Conservation (phyloP, 1,140 invertebrate species). For the Solenopsis fugax region DNA sequence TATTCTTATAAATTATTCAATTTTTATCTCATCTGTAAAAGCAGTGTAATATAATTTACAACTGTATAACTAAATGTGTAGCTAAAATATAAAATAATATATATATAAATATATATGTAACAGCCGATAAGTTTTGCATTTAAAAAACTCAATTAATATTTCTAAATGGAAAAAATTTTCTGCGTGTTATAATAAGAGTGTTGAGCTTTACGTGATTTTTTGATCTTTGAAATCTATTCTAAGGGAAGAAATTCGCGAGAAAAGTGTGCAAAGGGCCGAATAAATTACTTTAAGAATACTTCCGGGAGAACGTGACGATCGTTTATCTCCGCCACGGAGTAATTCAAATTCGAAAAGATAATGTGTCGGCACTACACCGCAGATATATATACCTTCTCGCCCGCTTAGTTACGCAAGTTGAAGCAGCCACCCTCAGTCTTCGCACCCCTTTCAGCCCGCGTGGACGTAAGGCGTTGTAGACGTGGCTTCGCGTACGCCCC, state of each 20-base stretch:
- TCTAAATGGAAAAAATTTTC: not conserved
- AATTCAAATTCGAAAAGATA: slow-evolving; percentile 85
- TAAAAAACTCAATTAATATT: not conserved
- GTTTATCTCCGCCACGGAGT: slow-evolving; percentile 63
- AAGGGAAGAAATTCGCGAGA: not conserved
- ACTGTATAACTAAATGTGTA: not conserved
- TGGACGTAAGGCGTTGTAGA: slow-evolving; percentile 79
- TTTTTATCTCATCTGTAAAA: slow-evolving; percentile 5
- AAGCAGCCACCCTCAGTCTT: slow-evolving; percentile 61
- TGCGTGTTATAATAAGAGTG: not conserved
- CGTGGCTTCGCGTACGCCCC: slow-evolving; percentile 52
- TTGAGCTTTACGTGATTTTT: not conserved
- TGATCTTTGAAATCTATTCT: not conserved
- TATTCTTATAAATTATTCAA: slow-evolving; percentile 29
- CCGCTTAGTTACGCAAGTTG: slow-evolving; percentile 82
- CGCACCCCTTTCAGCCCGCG: slow-evolving; percentile 65
- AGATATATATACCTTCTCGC: slow-evolving; percentile 69
- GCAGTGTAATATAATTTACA: slow-evolving; percentile 18
- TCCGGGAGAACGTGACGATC: slow-evolving; percentile 17
- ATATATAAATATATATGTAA: no score
- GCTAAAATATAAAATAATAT: no score
- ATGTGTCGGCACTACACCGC: slow-evolving; percentile 77
- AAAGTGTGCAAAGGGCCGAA: not conserved
- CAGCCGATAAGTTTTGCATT: not conserved
- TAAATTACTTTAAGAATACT: not conserved